Evolutionary conservation across 2,797 vertebrate genomes (phyloP).

Genomic region (Bradypus variegatus): DNA sequence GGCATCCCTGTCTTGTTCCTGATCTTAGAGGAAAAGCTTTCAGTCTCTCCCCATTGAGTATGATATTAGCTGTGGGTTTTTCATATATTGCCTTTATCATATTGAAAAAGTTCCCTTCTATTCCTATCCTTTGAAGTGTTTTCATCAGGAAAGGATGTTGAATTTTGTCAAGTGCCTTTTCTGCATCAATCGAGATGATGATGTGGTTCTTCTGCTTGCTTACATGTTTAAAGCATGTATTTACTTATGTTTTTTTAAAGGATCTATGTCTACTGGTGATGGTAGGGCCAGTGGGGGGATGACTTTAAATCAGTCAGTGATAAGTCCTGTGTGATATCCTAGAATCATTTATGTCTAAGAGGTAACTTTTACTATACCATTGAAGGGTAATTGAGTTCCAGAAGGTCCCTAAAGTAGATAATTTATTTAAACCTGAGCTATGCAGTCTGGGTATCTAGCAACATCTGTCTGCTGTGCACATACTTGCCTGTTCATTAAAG

Average conservation of each 20-base stretch:
- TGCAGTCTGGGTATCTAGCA: not conserved
- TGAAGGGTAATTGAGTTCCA: not conserved
- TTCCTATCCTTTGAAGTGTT: too few species aligned
- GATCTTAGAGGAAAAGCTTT: too few species aligned
- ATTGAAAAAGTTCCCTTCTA: too few species aligned
- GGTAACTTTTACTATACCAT: not conserved
- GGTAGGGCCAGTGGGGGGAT: not conserved
- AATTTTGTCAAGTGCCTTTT: too few species aligned
- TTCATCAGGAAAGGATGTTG: too few species aligned
- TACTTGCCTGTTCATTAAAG: not conserved
- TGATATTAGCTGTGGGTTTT: too few species aligned
- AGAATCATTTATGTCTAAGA: not conserved
- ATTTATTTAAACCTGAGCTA: not conserved
- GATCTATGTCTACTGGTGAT: not conserved
- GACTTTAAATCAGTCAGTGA: not conserved
- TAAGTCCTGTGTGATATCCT: not conserved
- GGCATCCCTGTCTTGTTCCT: too few species aligned
- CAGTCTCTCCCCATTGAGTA: too few species aligned
- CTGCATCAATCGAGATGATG: too few species aligned
- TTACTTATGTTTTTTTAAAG: not conserved
- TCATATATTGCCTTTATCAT: too few species aligned
- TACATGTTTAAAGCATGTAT: not conserved
- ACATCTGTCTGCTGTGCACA: not conserved
- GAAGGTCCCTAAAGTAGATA: not conserved
- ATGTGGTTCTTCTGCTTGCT: too few species aligned